These are phyloP conservation scores for Lepilemur ruficaudatus DNA, from an alignment of 2,797 vertebrate species.

Conservation along the genomic window DNA sequence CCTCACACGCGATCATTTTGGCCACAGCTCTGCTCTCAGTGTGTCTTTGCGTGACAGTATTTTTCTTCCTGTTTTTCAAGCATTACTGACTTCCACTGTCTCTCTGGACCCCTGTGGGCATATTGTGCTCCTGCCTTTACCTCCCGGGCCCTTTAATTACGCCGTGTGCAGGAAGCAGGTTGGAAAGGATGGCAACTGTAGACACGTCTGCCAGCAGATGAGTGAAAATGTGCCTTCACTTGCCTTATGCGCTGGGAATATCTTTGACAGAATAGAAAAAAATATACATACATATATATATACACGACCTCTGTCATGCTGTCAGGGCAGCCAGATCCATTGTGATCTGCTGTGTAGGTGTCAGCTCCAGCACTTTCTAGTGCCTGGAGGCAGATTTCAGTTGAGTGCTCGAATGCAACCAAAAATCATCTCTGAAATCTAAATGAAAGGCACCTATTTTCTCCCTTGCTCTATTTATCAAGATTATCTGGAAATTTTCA, in stretches of 20 bases:
- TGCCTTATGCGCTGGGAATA: constrained; percentile 65
- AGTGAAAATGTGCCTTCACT: constrained; percentile 76
- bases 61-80: constrained; percentile 45
- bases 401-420: constrained; percentile 70
- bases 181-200: constrained; percentile 43
- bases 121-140: constrained; percentile 38
- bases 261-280: constrained; percentile 66
- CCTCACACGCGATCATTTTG: neutral
- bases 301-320: constrained; percentile 73
- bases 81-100: constrained; percentile 26
- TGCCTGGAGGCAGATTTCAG: constrained; percentile 76
- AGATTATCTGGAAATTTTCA: constrained; percentile 75
- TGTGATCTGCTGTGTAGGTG: constrained; percentile 68
- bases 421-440: constrained; percentile 73
- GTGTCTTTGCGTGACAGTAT: constrained; percentile 50
- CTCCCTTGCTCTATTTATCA: constrained; percentile 48
- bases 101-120: constrained; percentile 49
- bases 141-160: constrained; percentile 59
- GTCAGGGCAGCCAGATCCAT: constrained; percentile 75
- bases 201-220: constrained; percentile 80
- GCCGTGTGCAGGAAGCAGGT: constrained; percentile 11
- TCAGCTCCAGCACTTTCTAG: constrained; percentile 69
- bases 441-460: constrained; percentile 65
- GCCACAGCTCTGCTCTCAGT: constrained; percentile 34
- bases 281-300: constrained; percentile 63